Evolutionary conservation across 2,797 vertebrate genomes (phyloP), one percentile per base, ranked within the genome.

Genomic region (Otus scops): DNA sequence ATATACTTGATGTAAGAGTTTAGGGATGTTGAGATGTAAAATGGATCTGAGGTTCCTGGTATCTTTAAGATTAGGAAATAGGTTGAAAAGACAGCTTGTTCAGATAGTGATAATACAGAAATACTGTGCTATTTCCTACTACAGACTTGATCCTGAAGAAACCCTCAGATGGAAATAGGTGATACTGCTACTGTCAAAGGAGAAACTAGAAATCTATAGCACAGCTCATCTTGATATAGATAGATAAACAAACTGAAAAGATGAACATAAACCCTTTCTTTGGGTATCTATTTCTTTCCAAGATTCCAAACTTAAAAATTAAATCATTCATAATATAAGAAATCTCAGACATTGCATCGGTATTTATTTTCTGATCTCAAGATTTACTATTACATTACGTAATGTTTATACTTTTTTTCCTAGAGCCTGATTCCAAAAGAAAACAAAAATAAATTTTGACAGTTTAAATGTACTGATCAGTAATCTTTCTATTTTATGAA

Each of bases 31-130:
- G 76, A 97, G 87, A 96, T 59, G 86, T 95, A 97, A 96, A 96
- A 85, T 61, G 77, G 65, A 95, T 95, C 93, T 76, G 70, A 85
- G 38, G 39, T 89, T 85, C 76, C 75, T 90, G 85, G 71, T 96
- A 95, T 96, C 76, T 95, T 92, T 93, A 94, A 96, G 94, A 91
- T 96, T 96, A 92, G 86, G 87, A 96, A 97, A 96, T 47, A 94
- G 60, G 75, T 76, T 97, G 92, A 96, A 97, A 97, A 97, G 89
- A 83, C 86, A 94, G 86, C 92, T 97, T 96, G 87, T 97, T 97
- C 89, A 92, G 91, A 92, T 69, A 81, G 30, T 16, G 65, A 88
- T 96, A 95, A 88, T 85, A 92, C 78, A 96, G 78, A 97, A 64
- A 94, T 91, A 85, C 45, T 83, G 5, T 83, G 76, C 56, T 95